Conservation (phyloP, 2,888 invertebrate species). For the Tipula vernalis region DNA sequence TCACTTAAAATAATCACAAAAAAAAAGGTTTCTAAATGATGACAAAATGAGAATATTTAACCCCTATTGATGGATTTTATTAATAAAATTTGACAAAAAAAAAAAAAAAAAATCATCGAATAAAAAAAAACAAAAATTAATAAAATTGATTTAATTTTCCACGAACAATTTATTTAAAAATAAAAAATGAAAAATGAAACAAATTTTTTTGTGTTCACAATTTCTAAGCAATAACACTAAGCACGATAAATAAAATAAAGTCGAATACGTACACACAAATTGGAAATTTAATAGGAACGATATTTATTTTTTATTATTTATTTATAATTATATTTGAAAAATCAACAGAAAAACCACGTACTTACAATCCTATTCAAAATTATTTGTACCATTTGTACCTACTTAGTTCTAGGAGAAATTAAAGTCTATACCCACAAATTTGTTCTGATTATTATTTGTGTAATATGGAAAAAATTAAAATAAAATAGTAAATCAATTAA, state of each 20-base stretch:
- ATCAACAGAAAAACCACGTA: background rate
- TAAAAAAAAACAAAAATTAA: background rate
- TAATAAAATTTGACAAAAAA: background rate
- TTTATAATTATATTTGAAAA: background rate
- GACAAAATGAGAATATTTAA: background rate
- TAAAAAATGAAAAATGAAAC: background rate
- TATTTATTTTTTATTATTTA: background rate
- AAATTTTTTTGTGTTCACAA: background rate
- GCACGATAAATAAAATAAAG: background rate
- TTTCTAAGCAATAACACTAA: background rate
- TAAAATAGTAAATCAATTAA: no score
- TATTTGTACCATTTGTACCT: no score
- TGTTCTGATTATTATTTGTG: no score
- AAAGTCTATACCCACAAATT: no score
- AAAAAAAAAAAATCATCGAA: background rate
- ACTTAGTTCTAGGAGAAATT: no score
- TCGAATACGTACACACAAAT: background rate
- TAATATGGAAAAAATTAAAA: no score
- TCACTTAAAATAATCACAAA: background rate
- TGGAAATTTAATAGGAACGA: background rate
- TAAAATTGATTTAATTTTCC: background rate
- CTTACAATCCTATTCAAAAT: no score
- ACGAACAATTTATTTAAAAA: background rate
- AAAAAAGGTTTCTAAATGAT: background rate
- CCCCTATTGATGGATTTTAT: conserved; percentile 4